These are phyloP conservation scores for Leucopternis melanops DNA, from an alignment of 2,113 vertebrate species.

Conservation along the genomic window DNA sequence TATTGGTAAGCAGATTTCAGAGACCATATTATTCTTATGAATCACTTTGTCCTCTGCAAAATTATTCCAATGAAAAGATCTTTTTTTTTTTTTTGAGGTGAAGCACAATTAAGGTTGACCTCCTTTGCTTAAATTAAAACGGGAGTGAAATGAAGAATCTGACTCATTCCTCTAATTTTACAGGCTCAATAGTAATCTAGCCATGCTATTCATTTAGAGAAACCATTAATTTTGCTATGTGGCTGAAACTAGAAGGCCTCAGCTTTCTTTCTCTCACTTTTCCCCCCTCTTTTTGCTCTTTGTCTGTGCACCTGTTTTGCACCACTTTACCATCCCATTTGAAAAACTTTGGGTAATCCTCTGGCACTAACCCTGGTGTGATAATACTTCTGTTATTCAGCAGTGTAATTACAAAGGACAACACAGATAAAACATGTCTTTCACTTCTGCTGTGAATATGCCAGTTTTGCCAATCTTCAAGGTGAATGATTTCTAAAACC, in stretches of 20 bases:
- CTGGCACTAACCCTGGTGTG: conserved; percentile 89
- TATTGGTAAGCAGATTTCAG: conserved; percentile 41
- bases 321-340: conserved; percentile 90
- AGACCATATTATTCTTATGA: conserved; percentile 55
- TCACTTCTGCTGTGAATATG: conserved; percentile 69
- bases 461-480: conserved; percentile 66
- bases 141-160: conserved; percentile 74
- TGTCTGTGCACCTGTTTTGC: conserved; percentile 97
- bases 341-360: conserved; percentile 94
- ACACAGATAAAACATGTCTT: conserved; percentile 77
- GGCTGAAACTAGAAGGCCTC: conserved; percentile 79
- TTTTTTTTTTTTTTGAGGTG: conserved; percentile 30
- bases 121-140: conserved; percentile 69
- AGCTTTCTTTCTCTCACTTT: conserved; percentile 84
- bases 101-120: conserved; percentile 68
- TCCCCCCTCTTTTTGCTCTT: conserved; percentile 74
- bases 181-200: conserved; percentile 79
- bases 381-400: conserved; percentile 92
- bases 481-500: conserved; percentile 69
- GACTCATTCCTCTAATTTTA: conserved; percentile 79
- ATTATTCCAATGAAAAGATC: conserved; percentile 67
- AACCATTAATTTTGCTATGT: conserved; percentile 81
- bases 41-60: conserved; percentile 58
- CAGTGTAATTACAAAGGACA: conserved; percentile 89
- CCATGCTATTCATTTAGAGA: conserved; percentile 78